Conservation (phyloP, 92 coral and sea anemone species). For the Anthopleura xanthogrammica region DNA sequence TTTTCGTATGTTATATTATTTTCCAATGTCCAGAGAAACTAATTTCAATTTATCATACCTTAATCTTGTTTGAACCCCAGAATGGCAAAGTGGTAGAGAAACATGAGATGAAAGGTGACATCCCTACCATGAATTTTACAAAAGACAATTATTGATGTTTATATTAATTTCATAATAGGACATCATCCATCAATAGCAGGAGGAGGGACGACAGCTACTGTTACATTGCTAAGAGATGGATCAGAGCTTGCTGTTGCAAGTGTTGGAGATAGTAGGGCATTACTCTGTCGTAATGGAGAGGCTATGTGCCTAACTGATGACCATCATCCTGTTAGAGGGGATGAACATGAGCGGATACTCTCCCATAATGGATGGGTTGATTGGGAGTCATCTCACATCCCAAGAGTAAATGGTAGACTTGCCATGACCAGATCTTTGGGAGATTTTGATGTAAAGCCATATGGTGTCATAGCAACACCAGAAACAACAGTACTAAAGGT, state of each 20-base stretch:
- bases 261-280: slow-evolving; percentile 90
- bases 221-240: slow-evolving; percentile 82
- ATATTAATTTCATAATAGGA: slow-evolving; percentile 26
- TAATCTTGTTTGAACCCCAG: too few relatives aligned
- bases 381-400: slow-evolving; percentile 51
- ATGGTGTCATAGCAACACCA: slow-evolving; percentile 88
- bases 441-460: slow-evolving; percentile 86
- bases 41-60: too few relatives aligned
- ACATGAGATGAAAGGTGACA: too few relatives aligned
- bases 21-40: too few relatives aligned
- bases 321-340: slow-evolving; percentile 81
- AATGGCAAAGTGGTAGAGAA: too few relatives aligned
- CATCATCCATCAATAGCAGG: slow-evolving; percentile 48
- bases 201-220: slow-evolving; percentile 95
- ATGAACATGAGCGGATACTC: slow-evolving; percentile 71
- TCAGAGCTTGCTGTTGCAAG: slow-evolving; percentile 82
- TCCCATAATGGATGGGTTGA: slow-evolving; percentile 78
- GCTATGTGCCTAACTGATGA: slow-evolving; percentile 66
- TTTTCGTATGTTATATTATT: too few relatives aligned
- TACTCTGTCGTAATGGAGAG: slow-evolving; percentile 74
- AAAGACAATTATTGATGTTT: not conserved
- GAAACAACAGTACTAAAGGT: slow-evolving; percentile 63
- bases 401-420: slow-evolving; percentile 89
- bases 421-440: slow-evolving; percentile 97
- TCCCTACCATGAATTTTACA: not conserved